A percentile compares a stretch with the other conserved stretches of the same genome.
phyloP scores from a whole-genome alignment of 2,888 invertebrate genomes.

The Mechanitis messenoides region DNA sequence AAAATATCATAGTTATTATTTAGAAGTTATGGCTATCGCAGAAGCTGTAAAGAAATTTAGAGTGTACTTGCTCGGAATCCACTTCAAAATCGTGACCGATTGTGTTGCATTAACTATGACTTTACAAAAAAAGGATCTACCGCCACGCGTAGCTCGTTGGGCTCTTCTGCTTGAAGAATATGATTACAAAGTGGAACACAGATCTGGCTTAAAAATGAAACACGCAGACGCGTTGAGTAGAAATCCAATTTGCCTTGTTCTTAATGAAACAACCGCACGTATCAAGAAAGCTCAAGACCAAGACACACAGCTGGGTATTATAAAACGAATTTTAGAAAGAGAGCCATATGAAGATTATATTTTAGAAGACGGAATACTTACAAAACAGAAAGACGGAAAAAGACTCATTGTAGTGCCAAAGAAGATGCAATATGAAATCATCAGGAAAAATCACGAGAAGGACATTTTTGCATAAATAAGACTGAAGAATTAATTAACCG shows the following conservation, averaged over 20 bases:
- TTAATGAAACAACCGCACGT: conserved; percentile 12
- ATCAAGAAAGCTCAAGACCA: conserved; percentile 27
- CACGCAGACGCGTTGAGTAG: conserved; percentile 39
- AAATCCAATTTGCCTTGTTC: conserved; percentile 26
- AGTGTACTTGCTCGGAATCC: conserved; percentile 29
- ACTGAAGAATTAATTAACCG: conserved; percentile 29
- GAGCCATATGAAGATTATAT: conserved; percentile 25
- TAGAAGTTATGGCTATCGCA: conserved; percentile 30
- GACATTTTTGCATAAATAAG: conserved; percentile 30
- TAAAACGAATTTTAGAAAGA: conserved; percentile 27
- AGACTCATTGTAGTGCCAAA: conserved; percentile 30
- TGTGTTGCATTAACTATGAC: conserved; percentile 32
- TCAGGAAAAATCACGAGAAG: conserved; percentile 32
- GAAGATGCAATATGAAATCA: conserved; percentile 36
- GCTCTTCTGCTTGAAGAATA: conserved; percentile 31
- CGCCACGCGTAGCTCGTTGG: conserved; percentile 33
- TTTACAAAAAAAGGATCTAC: conserved; percentile 33
- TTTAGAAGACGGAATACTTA: conserved; percentile 24
- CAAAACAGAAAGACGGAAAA: conserved; percentile 23
- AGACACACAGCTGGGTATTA: conserved; percentile 19
- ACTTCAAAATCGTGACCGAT: conserved; percentile 34
- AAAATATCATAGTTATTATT: conserved; percentile 29
- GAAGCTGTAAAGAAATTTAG: conserved; percentile 30
- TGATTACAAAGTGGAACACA: conserved; percentile 32
- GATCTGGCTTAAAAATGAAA: conserved; percentile 32